Evolutionary conservation across 2,113 vertebrate genomes (phyloP).

Genomic region (Callocephalon fimbriatum): DNA sequence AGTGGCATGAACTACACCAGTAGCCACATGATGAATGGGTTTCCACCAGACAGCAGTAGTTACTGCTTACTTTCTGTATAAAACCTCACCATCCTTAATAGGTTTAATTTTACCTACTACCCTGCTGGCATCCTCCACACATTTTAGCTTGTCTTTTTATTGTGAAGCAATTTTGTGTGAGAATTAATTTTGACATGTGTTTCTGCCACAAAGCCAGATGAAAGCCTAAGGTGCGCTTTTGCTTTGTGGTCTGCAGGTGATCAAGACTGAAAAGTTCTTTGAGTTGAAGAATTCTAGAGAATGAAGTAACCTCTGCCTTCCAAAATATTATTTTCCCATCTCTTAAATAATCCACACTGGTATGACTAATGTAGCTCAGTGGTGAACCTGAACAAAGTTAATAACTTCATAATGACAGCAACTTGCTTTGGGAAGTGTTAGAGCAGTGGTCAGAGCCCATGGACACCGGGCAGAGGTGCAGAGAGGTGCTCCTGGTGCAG

Average conservation of each 20-base stretch:
- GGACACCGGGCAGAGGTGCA: background rate
- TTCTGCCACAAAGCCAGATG: background rate
- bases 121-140: background rate
- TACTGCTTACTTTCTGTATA: background rate
- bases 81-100: background rate
- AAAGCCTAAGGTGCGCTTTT: background rate
- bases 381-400: background rate
- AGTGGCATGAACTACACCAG: background rate
- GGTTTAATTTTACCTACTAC: background rate
- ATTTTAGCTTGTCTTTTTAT: background rate
- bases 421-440: background rate
- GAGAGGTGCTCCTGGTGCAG: background rate
- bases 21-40: accelerated
- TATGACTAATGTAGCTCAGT: background rate
- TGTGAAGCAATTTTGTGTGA: background rate
- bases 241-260: background rate
- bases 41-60: background rate
- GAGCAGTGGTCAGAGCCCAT: accelerated
- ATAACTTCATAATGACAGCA: background rate
- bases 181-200: background rate
- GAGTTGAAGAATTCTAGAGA: background rate
- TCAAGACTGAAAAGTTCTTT: background rate
- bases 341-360: background rate
- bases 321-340: background rate
- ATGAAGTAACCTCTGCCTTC: background rate